phyloP scores from a whole-genome alignment of 2,113 vertebrate genomes.

The Baryphthengus martii region DNA sequence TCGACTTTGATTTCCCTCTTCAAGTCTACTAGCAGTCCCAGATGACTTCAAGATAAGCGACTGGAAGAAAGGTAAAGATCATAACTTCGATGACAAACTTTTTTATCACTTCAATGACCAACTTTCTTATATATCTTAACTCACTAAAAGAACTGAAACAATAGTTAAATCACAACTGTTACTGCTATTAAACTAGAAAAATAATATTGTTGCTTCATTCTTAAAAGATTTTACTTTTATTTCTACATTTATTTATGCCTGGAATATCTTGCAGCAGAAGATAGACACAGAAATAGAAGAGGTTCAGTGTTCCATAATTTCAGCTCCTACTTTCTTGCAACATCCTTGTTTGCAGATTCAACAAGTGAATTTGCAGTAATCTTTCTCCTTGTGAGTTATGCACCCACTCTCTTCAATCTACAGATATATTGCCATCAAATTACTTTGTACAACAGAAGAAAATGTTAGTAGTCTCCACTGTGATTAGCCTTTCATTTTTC shows the following conservation, averaged over 20 bases:
- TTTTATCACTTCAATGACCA: background rate
- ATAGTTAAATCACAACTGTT: background rate
- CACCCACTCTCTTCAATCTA: background rate
- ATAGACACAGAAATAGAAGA: background rate
- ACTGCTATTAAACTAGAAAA: background rate
- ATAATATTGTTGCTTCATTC: background rate
- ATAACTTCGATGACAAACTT: too few species aligned
- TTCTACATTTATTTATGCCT: background rate
- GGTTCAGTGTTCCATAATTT: background rate
- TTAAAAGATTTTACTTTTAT: background rate
- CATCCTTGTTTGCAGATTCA: background rate
- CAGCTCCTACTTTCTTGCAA: background rate
- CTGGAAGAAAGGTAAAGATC: background rate
- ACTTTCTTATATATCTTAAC: background rate
- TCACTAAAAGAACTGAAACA: background rate
- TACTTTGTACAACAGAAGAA: background rate
- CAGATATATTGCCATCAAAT: background rate
- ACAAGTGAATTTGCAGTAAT: background rate
- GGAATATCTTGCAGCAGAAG: background rate
- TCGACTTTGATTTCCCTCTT: background rate
- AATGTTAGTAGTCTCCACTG: background rate
- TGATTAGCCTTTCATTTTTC: background rate
- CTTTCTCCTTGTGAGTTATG: background rate
- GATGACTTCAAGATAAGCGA: background rate
- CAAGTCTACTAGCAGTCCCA: background rate